These are phyloP conservation scores for Lepidurus arcticus DNA, from an alignment of 1,140 invertebrate genomes.

Conservation along the genomic window DNA sequence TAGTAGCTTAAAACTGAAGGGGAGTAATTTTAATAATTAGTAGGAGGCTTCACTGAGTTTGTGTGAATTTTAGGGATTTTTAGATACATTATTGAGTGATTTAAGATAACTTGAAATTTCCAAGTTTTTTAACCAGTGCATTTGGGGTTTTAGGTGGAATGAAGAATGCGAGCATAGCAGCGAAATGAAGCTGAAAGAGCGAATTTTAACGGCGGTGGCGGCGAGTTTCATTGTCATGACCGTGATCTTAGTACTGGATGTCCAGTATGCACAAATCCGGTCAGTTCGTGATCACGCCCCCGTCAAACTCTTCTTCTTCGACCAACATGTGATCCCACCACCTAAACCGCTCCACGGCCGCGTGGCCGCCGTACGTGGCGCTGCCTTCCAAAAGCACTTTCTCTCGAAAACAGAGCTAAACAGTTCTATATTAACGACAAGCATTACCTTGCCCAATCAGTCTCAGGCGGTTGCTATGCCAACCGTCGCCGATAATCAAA, in stretches of 20 bases:
- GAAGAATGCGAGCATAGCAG: background rate
- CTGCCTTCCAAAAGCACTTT: constrained; percentile 35
- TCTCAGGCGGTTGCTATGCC: background rate
- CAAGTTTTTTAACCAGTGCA: too few species aligned
- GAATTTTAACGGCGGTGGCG: constrained; percentile 34
- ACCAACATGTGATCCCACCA: background rate
- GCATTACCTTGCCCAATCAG: background rate
- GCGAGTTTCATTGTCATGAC: constrained; percentile 37
- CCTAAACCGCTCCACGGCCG: constrained; percentile 20
- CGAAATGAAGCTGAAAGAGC: constrained; percentile 38
- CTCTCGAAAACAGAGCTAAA: constrained; percentile 10
- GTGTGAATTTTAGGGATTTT: too few species aligned
- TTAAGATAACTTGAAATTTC: too few species aligned
- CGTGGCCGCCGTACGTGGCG: constrained; percentile 5
- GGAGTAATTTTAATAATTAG: too few species aligned
- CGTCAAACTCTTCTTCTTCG: constrained; percentile 8
- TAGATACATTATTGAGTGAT: too few species aligned
- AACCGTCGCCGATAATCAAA: background rate
- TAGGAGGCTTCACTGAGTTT: too few species aligned
- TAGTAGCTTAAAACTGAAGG: too few species aligned
- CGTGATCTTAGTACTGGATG: constrained; percentile 36
- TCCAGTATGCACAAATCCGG: constrained; percentile 39
- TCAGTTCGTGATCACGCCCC: constrained; percentile 33
- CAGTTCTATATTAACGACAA: background rate
- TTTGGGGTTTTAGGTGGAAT: too few species aligned